These are phyloP conservation scores for Stictocephala bisonia DNA, from an alignment of 2,888 invertebrate species.

Conservation along the genomic window DNA sequence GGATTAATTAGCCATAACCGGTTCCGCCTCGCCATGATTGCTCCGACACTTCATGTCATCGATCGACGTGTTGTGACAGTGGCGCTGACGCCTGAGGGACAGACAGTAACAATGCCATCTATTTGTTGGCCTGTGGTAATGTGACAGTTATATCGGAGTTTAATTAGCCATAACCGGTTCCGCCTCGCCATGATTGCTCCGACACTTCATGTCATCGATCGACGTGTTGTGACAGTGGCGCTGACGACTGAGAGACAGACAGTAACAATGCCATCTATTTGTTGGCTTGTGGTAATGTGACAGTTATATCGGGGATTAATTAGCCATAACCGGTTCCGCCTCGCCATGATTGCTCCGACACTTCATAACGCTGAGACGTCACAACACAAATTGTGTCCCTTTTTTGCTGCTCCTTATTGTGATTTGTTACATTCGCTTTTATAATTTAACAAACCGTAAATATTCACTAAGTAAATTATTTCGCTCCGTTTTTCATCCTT, in stretches of 20 bases:
- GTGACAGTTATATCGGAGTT: slow-evolving; percentile 20
- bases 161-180: slow-evolving; percentile 16
- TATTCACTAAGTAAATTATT: too few species aligned
- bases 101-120: slow-evolving; percentile 19
- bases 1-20: slow-evolving; percentile 7
- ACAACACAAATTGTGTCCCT: too few species aligned
- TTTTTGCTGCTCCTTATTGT: too few species aligned
- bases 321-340: slow-evolving; percentile 12
- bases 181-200: slow-evolving; percentile 12
- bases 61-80: too few species aligned
- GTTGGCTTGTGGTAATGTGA: slow-evolving; percentile 16
- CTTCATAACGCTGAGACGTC: too few species aligned
- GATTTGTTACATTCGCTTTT: too few species aligned
- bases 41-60: slow-evolving; percentile 22
- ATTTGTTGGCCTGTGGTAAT: slow-evolving; percentile 18
- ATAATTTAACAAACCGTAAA: too few species aligned
- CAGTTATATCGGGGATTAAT: slow-evolving; percentile 16
- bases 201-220: too few species aligned
- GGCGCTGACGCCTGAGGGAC: too few species aligned
- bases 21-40: slow-evolving; percentile 9
- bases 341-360: slow-evolving; percentile 16
- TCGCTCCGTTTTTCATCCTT: too few species aligned
- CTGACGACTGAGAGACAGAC: too few species aligned
- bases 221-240: too few species aligned
- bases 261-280: slow-evolving; percentile 20